phyloP scores from a whole-genome alignment of 2,888 invertebrate genomes.

The Ophioninae sp. region DNA sequence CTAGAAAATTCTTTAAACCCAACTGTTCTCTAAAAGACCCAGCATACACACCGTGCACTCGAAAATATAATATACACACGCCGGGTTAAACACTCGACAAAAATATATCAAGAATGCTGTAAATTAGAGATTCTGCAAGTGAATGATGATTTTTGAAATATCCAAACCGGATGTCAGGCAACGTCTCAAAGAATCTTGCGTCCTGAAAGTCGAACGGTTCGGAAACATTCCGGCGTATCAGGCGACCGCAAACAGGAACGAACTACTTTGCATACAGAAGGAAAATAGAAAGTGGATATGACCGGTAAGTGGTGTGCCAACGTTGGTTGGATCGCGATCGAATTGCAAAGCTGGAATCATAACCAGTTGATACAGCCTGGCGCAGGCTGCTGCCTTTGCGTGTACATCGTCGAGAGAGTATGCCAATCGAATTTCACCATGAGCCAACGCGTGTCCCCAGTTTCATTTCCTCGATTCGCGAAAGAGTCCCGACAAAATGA shows the following conservation, averaged over 20 bases:
- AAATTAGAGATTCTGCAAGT: no score
- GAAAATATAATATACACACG: no score
- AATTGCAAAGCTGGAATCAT: slow-evolving; percentile 34
- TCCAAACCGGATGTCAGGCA: no score
- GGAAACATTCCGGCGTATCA: slow-evolving; percentile 23
- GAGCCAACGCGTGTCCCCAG: neutral
- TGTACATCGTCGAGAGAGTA: neutral
- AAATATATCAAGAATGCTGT: no score
- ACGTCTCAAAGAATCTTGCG: neutral
- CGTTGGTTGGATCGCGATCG: slow-evolving; percentile 23
- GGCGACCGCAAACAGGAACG: slow-evolving; percentile 54
- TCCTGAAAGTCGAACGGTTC: slow-evolving; percentile 21
- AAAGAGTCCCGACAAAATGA: slow-evolving; percentile 20
- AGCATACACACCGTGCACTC: no score
- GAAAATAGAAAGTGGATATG: slow-evolving; percentile 59
- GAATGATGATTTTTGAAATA: no score
- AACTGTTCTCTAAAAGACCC: no score
- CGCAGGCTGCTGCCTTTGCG: neutral
- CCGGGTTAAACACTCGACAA: no score
- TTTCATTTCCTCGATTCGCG: slow-evolving; percentile 6
- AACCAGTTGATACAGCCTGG: slow-evolving; percentile 35
- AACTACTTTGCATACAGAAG: slow-evolving; percentile 44
- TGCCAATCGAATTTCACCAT: slow-evolving; percentile 26
- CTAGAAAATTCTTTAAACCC: no score
- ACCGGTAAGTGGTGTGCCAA: slow-evolving; percentile 32